Base-by-base conservation (phyloP, 1,140 invertebrate genomes). In the Leptinotarsa texana region DNA sequence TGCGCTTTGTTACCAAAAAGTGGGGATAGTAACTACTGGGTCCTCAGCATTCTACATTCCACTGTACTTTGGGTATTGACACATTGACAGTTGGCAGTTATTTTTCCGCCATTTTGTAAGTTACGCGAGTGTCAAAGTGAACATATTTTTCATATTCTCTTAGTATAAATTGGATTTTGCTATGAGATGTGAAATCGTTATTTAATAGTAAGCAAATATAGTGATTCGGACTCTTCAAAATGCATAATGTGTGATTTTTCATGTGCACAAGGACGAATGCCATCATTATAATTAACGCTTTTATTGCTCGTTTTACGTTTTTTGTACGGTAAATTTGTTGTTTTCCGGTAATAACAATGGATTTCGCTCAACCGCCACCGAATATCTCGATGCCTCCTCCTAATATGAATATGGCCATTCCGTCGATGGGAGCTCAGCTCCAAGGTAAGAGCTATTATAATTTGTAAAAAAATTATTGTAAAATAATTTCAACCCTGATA, bases 281-380 rank as follows among this genome's bases (percentile, higher is more conserved):
- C 13, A 57, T 57, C 51, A 2, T 42, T 42, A 42, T 42, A 42
- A 2, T 42, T 42, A 11, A 42, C 33, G 11, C 33, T 42, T 57
- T 17, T 18, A 57, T 57, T n/a, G 4, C 17, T 13, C 51, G n/a
- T n/a, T 57, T 57, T 18, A 18, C n/a, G 51, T 18, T 57, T 57
- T 57, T 57, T 57, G 51, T 57, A 8, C n/a, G 33, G 15, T 57
- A 17, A 17, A 17, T 18, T 57, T 57, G 51, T 17, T 65, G 4
- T 65, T 24, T 24, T 15, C 63, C 4, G 15, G 15, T 48, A 62
- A 65, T 22, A 18, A 21, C 68, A n/a, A 84, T 84, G 82, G 83
- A 84, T 66, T 84, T 84, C 78, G 80, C 81, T 49, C 82, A 83
- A 66, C 82, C 82, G 18, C 82, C 83, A 13, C 82, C 82, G 5